phyloP scores from a whole-genome alignment of 2,797 vertebrate genomes.

The Xenops minutus region DNA sequence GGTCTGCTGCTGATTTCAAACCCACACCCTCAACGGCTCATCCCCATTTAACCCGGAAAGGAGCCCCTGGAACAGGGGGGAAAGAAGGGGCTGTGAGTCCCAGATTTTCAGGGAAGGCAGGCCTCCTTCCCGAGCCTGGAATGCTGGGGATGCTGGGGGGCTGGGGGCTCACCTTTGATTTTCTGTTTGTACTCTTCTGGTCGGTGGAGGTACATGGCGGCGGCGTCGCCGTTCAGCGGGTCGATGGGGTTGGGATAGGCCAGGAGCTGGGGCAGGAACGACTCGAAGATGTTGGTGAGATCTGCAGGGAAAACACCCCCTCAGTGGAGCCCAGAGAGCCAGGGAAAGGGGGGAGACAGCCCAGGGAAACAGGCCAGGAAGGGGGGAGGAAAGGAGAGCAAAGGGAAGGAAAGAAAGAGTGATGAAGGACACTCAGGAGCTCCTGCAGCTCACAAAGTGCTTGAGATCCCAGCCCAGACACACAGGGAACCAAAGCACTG shows the following conservation, averaged over 20 bases:
- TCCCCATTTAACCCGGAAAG: rapidly evolving
- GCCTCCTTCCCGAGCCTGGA: too few species aligned
- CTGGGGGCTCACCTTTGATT: constrained; percentile 87
- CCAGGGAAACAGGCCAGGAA: too few species aligned
- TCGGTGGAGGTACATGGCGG: constrained; percentile 97
- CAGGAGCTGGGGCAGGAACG: constrained; percentile 97
- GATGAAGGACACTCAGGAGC: background rate
- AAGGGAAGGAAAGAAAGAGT: too few species aligned
- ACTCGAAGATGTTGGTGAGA: constrained; percentile 98
- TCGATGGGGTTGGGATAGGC: constrained; percentile 98
- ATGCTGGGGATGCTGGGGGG: too few species aligned
- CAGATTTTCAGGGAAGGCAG: rapidly evolving
- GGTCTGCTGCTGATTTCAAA: background rate
- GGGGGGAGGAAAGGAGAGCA: too few species aligned
- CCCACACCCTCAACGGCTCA: too few species aligned
- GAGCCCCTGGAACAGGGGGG: too few species aligned
- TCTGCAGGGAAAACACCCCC: constrained; percentile 70
- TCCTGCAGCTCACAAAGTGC: background rate
- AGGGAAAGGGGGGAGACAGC: too few species aligned
- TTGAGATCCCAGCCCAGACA: too few species aligned
- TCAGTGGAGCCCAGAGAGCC: too few species aligned
- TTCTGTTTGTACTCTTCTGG: constrained; percentile 99
- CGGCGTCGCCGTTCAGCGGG: constrained; percentile 93
- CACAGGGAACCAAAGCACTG: too few species aligned
- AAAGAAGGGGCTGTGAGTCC: rapidly evolving